These are phyloP conservation scores for Drosophila serrata DNA, from an alignment of 1,140 invertebrate genomes.

Conservation along the genomic window DNA sequence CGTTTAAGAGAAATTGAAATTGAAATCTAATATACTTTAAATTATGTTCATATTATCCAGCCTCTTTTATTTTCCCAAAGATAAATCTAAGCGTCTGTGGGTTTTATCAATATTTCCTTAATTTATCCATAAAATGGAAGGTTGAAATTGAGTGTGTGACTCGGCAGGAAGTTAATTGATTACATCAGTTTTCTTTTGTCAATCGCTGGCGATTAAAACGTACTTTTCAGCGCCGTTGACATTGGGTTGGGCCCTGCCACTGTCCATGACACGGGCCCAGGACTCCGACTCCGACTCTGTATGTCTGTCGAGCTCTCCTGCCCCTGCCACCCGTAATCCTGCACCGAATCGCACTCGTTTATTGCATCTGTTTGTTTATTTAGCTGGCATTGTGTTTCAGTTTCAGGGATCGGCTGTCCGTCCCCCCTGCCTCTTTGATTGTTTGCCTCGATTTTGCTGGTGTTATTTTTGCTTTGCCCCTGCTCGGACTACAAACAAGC, in stretches of 20 bases:
- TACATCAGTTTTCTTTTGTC: constrained; percentile 36
- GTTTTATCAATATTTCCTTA: constrained; percentile 5
- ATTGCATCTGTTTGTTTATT: constrained; percentile 73
- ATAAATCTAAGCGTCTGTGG: no score
- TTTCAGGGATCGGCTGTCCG: constrained; percentile 62
- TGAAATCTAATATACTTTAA: no score
- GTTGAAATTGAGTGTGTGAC: constrained; percentile 12
- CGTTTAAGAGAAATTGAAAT: no score
- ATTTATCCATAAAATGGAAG: neutral
- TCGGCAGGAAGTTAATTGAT: constrained; percentile 34
- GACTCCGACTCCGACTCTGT: constrained; percentile 2
- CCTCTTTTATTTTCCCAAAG: no score
- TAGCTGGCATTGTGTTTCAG: constrained; percentile 72
- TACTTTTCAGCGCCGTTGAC: constrained; percentile 24
- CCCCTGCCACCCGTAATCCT: constrained; percentile 26
- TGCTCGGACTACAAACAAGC: constrained; percentile 54
- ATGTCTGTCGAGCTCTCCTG: constrained; percentile 20
- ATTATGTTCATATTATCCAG: no score
- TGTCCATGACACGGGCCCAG: constrained; percentile 19
- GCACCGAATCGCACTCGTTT: constrained; percentile 42
- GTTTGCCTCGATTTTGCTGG: constrained; percentile 56
- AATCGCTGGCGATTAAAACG: constrained; percentile 25
- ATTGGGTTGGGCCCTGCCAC: constrained; percentile 30
- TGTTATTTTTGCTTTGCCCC: constrained; percentile 33
- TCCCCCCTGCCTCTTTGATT: constrained; percentile 35